phyloP scores from a whole-genome alignment of 2,797 vertebrate genomes.

The Crypturellus tataupa region DNA sequence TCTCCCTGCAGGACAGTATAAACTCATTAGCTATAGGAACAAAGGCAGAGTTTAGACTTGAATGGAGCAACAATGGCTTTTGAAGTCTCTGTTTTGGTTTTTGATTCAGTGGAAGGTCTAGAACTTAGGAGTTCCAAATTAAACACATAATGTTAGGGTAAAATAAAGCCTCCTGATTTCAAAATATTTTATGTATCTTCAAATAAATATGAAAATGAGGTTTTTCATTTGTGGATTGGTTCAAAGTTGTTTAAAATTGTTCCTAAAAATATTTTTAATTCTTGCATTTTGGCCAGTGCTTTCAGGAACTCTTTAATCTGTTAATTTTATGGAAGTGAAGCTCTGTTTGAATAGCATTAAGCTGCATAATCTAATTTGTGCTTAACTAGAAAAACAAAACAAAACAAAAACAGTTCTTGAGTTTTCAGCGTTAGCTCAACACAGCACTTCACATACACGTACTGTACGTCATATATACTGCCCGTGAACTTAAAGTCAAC shows the following conservation, averaged over 20 bases:
- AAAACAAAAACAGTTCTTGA: background rate
- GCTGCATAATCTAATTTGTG: slow-evolving; percentile 56
- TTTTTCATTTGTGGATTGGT: slow-evolving; percentile 31
- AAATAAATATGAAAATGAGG: slow-evolving; percentile 43
- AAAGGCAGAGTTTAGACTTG: slow-evolving; percentile 46
- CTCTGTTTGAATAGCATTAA: slow-evolving; percentile 52
- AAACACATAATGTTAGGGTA: slow-evolving; percentile 30
- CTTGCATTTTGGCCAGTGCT: slow-evolving; percentile 44
- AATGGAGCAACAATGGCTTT: slow-evolving; percentile 64
- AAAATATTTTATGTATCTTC: slow-evolving; percentile 44
- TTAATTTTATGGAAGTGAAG: slow-evolving; percentile 4
- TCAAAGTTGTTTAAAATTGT: background rate
- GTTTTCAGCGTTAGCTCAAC: background rate
- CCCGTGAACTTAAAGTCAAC: background rate
- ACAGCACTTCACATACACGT: background rate
- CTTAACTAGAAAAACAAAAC: slow-evolving; percentile 3
- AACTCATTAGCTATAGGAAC: slow-evolving; percentile 67
- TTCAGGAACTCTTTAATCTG: slow-evolving; percentile 62
- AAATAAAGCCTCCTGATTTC: slow-evolving; percentile 43
- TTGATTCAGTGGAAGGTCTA: slow-evolving; percentile 35
- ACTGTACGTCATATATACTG: background rate
- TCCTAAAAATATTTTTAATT: slow-evolving; percentile 54
- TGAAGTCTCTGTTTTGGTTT: slow-evolving; percentile 63
- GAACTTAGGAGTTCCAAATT: slow-evolving; percentile 64
- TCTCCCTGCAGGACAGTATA: slow-evolving; percentile 64